A percentile compares a stretch with the other conserved stretches of the same genome.
Evolutionary conservation across 2,888 invertebrate species (phyloP).

Genomic region (Alcis repandata): DNA sequence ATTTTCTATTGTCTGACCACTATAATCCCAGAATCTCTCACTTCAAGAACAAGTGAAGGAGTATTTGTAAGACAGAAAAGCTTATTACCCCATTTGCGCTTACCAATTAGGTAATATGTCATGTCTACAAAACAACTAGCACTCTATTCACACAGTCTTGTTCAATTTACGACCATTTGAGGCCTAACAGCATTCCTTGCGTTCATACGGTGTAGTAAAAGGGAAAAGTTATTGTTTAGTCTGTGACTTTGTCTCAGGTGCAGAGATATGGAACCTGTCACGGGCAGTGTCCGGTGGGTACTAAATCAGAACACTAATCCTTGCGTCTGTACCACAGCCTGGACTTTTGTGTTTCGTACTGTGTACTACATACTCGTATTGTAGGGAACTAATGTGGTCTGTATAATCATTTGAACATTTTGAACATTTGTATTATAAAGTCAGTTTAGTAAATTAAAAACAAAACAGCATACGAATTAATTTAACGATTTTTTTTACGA

Average conservation of each 20-base stretch:
- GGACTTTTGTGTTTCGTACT: too few species aligned
- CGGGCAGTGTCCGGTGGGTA: constrained; percentile 57
- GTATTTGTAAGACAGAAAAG: neutral
- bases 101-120: constrained; percentile 14
- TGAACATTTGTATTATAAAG: too few species aligned
- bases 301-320: constrained; percentile 69
- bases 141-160: constrained; percentile 10
- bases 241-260: constrained; percentile 30
- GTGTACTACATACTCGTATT: too few species aligned
- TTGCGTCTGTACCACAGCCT: too few species aligned
- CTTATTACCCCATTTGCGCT: constrained; percentile 20
- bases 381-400: too few species aligned
- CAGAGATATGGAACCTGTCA: constrained; percentile 53
- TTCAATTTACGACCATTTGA: constrained; percentile 11
- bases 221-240: neutral
- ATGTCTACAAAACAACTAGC: neutral
- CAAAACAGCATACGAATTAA: too few species aligned
- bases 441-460: too few species aligned
- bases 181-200: constrained; percentile 7
- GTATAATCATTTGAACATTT: too few species aligned
- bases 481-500: too few species aligned
- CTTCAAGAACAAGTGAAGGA: neutral
- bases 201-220: neutral
- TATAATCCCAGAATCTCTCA: neutral
- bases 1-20: too few species aligned